These are phyloP conservation scores for Melanotaenia duboulayi DNA, from an alignment of 2,113 vertebrate species.

Conservation along the genomic window DNA sequence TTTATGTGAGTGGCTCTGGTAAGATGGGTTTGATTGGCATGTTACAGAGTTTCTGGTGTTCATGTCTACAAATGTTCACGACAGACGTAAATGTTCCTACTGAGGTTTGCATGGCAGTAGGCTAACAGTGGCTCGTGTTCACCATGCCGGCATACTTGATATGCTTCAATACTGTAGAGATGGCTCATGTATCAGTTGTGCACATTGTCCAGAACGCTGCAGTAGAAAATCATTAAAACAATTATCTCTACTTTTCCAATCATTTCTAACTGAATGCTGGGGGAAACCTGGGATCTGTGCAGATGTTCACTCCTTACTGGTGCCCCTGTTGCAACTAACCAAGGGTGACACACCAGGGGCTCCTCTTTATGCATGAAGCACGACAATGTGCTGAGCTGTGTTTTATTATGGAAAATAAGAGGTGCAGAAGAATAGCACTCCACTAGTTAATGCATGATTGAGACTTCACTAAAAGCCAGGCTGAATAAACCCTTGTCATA, in stretches of 20 bases:
- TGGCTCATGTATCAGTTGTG: conserved; percentile 11
- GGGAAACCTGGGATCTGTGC: conserved; percentile 30
- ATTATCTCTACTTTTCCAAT: not conserved
- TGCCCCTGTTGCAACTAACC: conserved; percentile 51
- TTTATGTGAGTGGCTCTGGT: conserved; percentile 14
- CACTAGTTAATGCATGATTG: conserved; percentile 54
- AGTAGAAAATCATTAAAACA: conserved; percentile 34
- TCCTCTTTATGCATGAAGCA: conserved; percentile 64
- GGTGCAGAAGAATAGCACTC: conserved; percentile 56
- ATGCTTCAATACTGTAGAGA: conserved; percentile 21
- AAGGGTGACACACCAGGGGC: conserved; percentile 44
- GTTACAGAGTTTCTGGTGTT: conserved; percentile 25
- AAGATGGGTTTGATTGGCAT: conserved; percentile 56
- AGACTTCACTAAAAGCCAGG: conserved; percentile 61
- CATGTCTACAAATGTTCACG: conserved; percentile 26
- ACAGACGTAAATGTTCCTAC: conserved; percentile 39
- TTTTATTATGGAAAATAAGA: conserved; percentile 78
- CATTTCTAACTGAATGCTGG: conserved; percentile 34
- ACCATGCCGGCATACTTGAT: conserved; percentile 24
- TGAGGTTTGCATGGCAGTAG: conserved; percentile 48
- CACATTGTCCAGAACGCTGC: conserved; percentile 25
- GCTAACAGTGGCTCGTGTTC: conserved; percentile 56
- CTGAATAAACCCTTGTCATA: conserved; percentile 54
- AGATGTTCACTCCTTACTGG: conserved; percentile 8
- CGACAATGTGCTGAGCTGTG: conserved; percentile 71